Evolutionary conservation across 2,888 invertebrate genomes (phyloP), one percentile per base, ranked within the genome.

Genomic region (Rhagonycha lutea): DNA sequence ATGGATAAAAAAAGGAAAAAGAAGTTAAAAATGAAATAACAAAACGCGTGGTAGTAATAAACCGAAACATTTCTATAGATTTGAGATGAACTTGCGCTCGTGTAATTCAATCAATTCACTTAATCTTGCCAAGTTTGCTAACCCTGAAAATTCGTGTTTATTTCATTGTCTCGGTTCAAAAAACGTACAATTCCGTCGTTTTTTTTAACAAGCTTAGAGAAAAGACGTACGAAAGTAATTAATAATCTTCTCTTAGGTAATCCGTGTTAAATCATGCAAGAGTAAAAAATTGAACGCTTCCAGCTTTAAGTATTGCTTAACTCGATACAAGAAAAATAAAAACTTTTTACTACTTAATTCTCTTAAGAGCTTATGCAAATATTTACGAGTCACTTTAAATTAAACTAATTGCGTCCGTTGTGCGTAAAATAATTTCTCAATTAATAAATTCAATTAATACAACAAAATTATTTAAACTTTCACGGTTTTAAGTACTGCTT

Each of bases 101-200:
- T 71, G 71, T 71, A 71, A 71, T 71, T 71, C 47, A 65, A 71
- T 71, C 71, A 71, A 71, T 71, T 71, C 65, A 47, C 32, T 28
- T 71, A 65, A 71, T 71, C 71, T 65, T 65, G 28, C 7, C 47
- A 71, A 65, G 65, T 71, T 71, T 71, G 32, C 71, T 71, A 65
- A 71, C 71, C 71, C 63, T 71, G 71, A 71, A 71, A 71, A 71
- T 28, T 71, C 71, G 63, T 63, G 71, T 65, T 71, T 71, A 65
- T 71, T 71, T 47, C 65, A 71, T 65, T 71, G 71, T 71, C 71
- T 71, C 71, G 47, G 63, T 71, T 65, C 32, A 65, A 65, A 65
- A 71, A 71, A 47, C 47, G 47, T 65, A 65, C 71, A 71, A 65
- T 63, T 47, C 14, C 65, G 23, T 70, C 29, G 29, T 71, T 65